Percentiles rank a stretch among this genome's conserved stretches.
Conservation (phyloP, 2,113 vertebrate species). For the Tricholaema leucomelas region DNA sequence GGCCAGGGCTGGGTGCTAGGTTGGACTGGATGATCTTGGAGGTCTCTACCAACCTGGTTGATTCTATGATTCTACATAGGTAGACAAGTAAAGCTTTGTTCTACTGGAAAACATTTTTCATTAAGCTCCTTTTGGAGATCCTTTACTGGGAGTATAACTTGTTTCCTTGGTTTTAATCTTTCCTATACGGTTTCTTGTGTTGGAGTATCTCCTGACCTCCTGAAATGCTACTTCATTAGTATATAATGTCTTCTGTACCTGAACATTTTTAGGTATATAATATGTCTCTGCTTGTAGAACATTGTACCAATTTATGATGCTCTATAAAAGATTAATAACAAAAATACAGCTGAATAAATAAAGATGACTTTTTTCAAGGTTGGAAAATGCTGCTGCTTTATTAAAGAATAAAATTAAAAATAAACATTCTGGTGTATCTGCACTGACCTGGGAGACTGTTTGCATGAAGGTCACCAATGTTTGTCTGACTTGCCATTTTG, state of each 20-base stretch:
- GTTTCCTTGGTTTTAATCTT: neutral
- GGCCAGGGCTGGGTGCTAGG: too few relatives aligned
- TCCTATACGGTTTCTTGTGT: neutral
- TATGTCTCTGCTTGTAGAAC: neutral
- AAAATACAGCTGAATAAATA: conserved; percentile 58
- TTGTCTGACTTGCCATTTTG: conserved; percentile 34
- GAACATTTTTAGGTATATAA: neutral
- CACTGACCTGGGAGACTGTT: conserved; percentile 14
- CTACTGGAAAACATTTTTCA: neutral
- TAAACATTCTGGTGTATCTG: conserved; percentile 42
- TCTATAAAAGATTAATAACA: conserved; percentile 51
- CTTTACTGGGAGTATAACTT: neutral
- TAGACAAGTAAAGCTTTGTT: neutral
- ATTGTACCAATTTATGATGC: neutral
- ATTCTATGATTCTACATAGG: too few relatives aligned
- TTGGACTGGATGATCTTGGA: too few relatives aligned
- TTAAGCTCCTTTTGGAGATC: neutral
- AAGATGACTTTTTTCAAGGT: conserved; percentile 42
- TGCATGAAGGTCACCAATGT: conserved; percentile 54
- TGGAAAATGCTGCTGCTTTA: conserved; percentile 35
- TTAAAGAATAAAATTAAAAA: conserved; percentile 62
- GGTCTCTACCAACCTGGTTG: too few relatives aligned
- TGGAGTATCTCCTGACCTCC: neutral
- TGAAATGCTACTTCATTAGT: neutral
- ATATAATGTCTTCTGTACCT: neutral